phyloP scores from a whole-genome alignment of 2,113 vertebrate genomes.

The Telmatochromis sp. region DNA sequence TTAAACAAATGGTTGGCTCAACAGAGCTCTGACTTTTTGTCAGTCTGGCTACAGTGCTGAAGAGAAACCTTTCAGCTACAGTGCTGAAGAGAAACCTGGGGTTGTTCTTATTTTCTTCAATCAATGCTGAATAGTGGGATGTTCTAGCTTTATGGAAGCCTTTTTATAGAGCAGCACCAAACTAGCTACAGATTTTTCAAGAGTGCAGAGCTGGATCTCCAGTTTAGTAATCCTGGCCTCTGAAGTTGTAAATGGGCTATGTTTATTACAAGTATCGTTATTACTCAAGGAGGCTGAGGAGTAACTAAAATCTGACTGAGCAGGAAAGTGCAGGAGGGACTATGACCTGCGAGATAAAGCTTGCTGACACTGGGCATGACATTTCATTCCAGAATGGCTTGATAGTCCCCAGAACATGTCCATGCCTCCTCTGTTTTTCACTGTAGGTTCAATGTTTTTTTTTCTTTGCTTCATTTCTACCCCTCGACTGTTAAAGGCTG shows the following conservation, averaged over 20 bases:
- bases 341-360: neutral
- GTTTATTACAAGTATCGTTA: neutral
- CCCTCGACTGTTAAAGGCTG: neutral
- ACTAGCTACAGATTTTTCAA: neutral
- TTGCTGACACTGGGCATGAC: neutral
- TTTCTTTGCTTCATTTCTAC: neutral
- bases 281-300: neutral
- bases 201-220: neutral
- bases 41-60: neutral
- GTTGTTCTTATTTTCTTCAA: neutral
- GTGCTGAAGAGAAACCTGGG: neutral
- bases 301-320: neutral
- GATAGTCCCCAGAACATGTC: neutral
- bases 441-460: neutral
- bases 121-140: rapidly evolving
- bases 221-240: neutral
- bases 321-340: neutral
- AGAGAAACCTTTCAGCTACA: neutral
- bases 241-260: neutral
- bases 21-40: neutral
- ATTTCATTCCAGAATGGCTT: neutral
- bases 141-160: neutral
- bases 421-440: neutral
- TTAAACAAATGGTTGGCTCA: neutral
- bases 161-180: neutral